Conservation (phyloP, 2,888 invertebrate species). For the Polydrusus pterygomalis region DNA sequence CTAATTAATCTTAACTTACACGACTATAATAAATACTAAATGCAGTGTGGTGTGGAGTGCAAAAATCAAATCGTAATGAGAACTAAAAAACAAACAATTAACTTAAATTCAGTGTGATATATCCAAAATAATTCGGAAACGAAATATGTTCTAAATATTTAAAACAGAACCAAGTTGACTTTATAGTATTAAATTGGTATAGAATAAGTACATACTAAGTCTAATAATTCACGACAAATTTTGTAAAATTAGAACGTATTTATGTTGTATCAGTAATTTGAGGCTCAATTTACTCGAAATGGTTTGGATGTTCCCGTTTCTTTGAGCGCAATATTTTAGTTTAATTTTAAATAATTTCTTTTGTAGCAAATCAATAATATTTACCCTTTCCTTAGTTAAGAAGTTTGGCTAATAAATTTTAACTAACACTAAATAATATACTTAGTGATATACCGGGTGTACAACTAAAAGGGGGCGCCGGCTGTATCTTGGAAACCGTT, state of each 20-base stretch:
- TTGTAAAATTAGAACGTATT: constrained; percentile 63
- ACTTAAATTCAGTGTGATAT: constrained; percentile 64
- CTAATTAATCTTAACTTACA: not conserved
- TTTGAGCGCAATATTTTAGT: not conserved
- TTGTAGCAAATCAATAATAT: no score
- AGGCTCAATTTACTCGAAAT: constrained; percentile 65
- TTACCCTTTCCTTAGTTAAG: no score
- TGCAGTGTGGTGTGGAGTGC: constrained; percentile 34
- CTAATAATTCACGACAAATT: constrained; percentile 62
- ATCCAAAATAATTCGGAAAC: constrained; percentile 65
- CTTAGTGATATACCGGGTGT: no score
- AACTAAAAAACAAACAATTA: constrained; percentile 24
- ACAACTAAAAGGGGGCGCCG: no score
- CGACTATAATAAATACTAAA: not conserved
- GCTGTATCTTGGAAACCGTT: no score
- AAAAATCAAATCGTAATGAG: constrained; percentile 33
- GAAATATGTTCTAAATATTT: constrained; percentile 73
- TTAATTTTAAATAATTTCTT: not conserved
- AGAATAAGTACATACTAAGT: constrained; percentile 39
- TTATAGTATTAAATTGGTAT: constrained; percentile 62
- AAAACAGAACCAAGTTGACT: constrained; percentile 70
- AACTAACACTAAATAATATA: no score
- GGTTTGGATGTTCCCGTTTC: constrained; percentile 27
- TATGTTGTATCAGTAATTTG: constrained; percentile 65
- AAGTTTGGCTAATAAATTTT: no score